phyloP scores from a whole-genome alignment of 2,797 vertebrate genomes.

The Pagetopsis macropterus region DNA sequence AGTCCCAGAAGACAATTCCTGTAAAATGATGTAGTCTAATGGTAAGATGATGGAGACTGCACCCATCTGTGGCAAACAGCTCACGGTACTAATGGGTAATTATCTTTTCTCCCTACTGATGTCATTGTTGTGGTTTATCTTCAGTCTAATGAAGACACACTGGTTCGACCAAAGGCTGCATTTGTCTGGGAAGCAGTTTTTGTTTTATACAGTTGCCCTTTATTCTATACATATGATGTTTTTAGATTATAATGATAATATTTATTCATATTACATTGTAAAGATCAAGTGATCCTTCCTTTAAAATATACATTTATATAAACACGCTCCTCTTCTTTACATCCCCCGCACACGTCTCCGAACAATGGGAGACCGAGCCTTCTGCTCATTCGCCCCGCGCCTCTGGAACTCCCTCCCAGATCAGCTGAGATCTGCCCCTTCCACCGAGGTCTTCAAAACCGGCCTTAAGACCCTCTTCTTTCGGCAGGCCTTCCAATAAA shows the following conservation, averaged over 20 bases:
- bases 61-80: neutral
- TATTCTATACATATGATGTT: neutral
- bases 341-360: too few species aligned
- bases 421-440: too few species aligned
- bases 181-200: neutral
- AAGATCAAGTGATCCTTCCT: neutral
- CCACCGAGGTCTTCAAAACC: too few species aligned
- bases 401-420: too few species aligned
- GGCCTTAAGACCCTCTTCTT: too few species aligned
- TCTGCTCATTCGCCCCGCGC: too few species aligned
- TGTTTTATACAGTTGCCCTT: neutral
- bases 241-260: neutral
- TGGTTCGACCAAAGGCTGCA: neutral
- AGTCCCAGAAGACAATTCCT: neutral
- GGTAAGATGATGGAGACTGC: slow-evolving; percentile 11
- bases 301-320: neutral
- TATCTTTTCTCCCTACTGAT: neutral
- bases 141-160: neutral
- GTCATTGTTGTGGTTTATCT: neutral
- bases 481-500: too few species aligned
- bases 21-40: slow-evolving; percentile 19
- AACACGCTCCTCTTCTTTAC: too few species aligned
- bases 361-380: too few species aligned
- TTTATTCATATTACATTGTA: neutral
- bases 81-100: slow-evolving; percentile 13